Percentiles rank a stretch among this genome's conserved stretches.
These are phyloP conservation scores for Lasiurus cinereus DNA, from an alignment of 2,113 vertebrate species.

Conservation along the genomic window DNA sequence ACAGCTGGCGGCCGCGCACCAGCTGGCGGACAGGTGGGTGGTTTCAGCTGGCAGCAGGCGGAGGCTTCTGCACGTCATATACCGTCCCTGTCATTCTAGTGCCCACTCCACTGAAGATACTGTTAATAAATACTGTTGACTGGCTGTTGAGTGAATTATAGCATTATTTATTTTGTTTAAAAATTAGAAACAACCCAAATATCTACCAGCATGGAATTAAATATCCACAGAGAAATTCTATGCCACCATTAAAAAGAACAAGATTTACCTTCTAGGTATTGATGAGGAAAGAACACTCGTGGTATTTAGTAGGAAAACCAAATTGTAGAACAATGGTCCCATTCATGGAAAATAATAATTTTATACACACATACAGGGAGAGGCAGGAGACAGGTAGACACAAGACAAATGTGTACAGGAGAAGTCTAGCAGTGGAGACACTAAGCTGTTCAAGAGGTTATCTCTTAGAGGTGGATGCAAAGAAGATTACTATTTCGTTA, in stretches of 20 bases:
- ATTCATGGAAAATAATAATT: neutral
- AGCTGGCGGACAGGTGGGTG: neutral
- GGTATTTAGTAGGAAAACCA: neutral
- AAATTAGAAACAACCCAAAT: neutral
- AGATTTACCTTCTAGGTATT: neutral
- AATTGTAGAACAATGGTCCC: neutral
- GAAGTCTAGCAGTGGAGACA: neutral
- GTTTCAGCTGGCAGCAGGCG: neutral
- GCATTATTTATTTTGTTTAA: constrained; percentile 20
- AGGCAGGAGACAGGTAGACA: neutral
- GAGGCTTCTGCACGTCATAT: neutral
- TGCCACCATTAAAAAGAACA: neutral
- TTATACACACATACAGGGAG: neutral
- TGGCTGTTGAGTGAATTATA: neutral
- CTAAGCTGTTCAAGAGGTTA: neutral
- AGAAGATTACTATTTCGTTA: neutral
- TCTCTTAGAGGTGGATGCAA: neutral
- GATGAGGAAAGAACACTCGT: neutral
- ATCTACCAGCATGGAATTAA: neutral
- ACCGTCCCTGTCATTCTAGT: neutral
- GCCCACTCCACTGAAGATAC: neutral
- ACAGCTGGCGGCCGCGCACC: neutral
- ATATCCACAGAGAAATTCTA: neutral
- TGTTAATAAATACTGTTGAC: neutral
- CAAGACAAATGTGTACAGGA: no score